These are phyloP conservation scores for Phanerotoma sp. DNA, from an alignment of 2,888 invertebrate species.

Conservation along the genomic window DNA sequence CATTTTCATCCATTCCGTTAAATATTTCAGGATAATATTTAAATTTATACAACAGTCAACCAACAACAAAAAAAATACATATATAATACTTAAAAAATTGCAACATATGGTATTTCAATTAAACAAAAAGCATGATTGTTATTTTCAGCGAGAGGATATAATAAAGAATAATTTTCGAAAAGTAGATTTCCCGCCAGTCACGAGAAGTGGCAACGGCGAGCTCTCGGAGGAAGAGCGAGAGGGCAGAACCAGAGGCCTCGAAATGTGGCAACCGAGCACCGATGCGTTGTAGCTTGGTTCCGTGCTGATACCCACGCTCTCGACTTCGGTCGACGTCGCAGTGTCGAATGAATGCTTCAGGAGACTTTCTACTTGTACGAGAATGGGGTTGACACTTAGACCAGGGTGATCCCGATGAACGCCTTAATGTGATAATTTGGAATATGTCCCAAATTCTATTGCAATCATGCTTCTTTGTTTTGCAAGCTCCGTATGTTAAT, in stretches of 20 bases:
- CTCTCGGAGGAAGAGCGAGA: constrained; percentile 32
- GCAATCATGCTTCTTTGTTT: too few species aligned
- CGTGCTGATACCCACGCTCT: constrained; percentile 59
- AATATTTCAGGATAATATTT: too few species aligned
- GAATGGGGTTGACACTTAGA: constrained; percentile 51
- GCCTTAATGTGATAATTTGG: neutral
- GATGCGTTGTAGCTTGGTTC: constrained; percentile 54
- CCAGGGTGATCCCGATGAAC: constrained; percentile 22
- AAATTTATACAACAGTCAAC: too few species aligned
- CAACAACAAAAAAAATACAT: too few species aligned
- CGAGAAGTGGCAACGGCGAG: constrained; percentile 39
- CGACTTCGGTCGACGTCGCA: constrained; percentile 41
- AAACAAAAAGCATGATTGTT: neutral
- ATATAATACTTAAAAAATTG: too few species aligned
- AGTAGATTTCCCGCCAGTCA: constrained; percentile 54
- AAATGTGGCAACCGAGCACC: constrained; percentile 56
- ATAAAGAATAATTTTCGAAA: constrained; percentile 43
- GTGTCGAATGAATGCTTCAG: constrained; percentile 43
- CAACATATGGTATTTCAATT: neutral
- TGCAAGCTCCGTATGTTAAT: neutral
- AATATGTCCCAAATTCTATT: constrained; percentile 7
- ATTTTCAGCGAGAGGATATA: neutral
- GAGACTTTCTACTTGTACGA: constrained; percentile 53
- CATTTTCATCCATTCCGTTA: too few species aligned
- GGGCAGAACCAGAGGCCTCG: constrained; percentile 44